phyloP scores from a whole-genome alignment of 2,113 vertebrate genomes.

The Podarcis cretensis region DNA sequence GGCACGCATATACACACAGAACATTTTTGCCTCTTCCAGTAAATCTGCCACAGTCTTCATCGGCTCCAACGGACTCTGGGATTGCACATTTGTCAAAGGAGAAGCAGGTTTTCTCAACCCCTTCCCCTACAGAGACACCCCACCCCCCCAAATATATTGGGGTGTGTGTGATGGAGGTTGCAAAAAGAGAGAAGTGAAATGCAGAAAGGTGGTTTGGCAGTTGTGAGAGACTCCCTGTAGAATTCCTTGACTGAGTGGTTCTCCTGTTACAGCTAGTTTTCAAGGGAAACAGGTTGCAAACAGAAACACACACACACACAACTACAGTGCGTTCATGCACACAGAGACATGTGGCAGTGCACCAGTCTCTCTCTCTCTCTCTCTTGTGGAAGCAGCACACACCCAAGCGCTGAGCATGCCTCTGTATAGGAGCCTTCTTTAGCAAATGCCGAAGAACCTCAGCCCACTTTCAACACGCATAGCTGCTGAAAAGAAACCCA shows the following conservation, averaged over 20 bases:
- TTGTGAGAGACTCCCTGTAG: neutral
- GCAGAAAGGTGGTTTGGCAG: neutral
- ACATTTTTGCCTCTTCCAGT: neutral
- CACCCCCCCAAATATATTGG: neutral
- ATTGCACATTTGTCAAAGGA: neutral
- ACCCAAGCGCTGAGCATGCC: too few relatives aligned
- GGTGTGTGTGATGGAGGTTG: neutral
- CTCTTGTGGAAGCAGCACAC: neutral
- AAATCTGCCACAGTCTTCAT: neutral
- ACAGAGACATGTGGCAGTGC: neutral
- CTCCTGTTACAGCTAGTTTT: fast-evolving
- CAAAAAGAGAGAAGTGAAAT: neutral
- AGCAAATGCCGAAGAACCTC: neutral
- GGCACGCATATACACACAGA: neutral
- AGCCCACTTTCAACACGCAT: neutral
- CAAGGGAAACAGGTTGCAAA: conserved; percentile 46
- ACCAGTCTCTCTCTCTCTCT: neutral
- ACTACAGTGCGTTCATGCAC: neutral
- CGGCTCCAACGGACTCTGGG: too few relatives aligned
- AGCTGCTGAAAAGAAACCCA: fast-evolving
- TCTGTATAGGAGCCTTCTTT: too few relatives aligned
- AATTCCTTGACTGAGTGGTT: neutral
- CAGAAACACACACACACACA: neutral
- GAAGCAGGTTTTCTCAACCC: neutral
- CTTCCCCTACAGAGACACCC: neutral